These are phyloP conservation scores for Premnoplex brunnescens DNA, from an alignment of 2,797 vertebrate genomes.

Conservation along the genomic window DNA sequence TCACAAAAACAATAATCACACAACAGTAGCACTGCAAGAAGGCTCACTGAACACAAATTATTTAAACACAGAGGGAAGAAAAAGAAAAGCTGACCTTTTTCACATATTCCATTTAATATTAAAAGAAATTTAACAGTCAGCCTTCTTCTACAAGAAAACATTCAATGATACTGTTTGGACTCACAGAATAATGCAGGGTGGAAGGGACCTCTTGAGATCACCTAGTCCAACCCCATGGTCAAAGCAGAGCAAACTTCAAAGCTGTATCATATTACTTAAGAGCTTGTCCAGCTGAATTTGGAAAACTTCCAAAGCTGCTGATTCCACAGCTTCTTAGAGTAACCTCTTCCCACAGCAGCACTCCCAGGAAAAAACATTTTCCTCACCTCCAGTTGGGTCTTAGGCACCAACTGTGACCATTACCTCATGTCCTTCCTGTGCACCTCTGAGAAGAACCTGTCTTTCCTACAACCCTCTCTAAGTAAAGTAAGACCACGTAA, in stretches of 20 bases:
- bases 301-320: not conserved
- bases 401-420: accelerated
- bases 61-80: not conserved
- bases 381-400: not conserved
- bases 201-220: not conserved
- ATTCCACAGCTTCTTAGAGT: not conserved
- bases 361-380: not conserved
- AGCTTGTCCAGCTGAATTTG: not conserved
- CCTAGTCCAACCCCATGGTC: not conserved
- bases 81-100: not conserved
- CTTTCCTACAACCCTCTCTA: not conserved
- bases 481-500: not conserved
- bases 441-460: not conserved
- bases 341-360: not conserved
- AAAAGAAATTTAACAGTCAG: not conserved
- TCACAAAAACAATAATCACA: not conserved
- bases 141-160: not conserved
- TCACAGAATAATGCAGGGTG: not conserved
- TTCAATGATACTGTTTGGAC: not conserved
- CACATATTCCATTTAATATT: not conserved
- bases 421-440: not conserved
- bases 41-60: not conserved
- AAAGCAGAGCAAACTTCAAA: constrained; percentile 1
- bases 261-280: not conserved
- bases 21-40: not conserved